phyloP scores from a whole-genome alignment of 2,797 vertebrate genomes.

The Myotis vivesi region DNA sequence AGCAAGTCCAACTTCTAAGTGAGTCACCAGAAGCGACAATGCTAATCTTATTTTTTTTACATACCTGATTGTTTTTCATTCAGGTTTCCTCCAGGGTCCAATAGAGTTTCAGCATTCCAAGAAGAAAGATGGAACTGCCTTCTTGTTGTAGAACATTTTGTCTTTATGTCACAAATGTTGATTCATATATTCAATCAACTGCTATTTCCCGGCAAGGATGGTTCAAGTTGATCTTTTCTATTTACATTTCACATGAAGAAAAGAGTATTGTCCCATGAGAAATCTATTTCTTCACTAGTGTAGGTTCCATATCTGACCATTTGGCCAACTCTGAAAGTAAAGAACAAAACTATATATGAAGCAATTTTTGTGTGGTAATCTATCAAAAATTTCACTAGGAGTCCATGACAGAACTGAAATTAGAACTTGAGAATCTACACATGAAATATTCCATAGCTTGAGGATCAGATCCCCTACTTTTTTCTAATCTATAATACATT shows the following conservation, averaged over 20 bases:
- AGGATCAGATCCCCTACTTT: background rate
- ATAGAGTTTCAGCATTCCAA: slow-evolving; percentile 71
- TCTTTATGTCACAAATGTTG: slow-evolving; percentile 44
- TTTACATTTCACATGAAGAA: slow-evolving; percentile 31
- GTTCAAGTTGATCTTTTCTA: slow-evolving; percentile 7
- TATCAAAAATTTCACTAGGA: background rate
- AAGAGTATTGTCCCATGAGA: background rate
- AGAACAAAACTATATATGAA: background rate
- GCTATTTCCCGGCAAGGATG: slow-evolving; percentile 20
- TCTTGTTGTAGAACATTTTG: slow-evolving; percentile 36
- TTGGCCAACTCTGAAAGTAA: background rate
- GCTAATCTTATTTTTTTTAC: slow-evolving; percentile 27
- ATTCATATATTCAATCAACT: slow-evolving; percentile 18
- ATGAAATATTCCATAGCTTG: background rate
- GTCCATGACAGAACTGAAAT: background rate
- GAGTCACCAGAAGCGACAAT: slow-evolving; percentile 64
- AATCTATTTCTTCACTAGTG: background rate
- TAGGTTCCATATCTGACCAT: background rate
- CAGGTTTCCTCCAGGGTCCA: slow-evolving; percentile 64
- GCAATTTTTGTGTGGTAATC: background rate
- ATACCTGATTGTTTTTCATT: slow-evolving; percentile 71
- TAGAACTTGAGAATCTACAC: background rate
- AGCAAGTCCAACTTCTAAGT: slow-evolving; percentile 47
- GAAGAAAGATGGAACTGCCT: slow-evolving; percentile 58
- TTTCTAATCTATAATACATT: background rate